Evolutionary conservation across 2,797 vertebrate genomes (phyloP), one percentile per base, ranked within the genome.

Genomic region (Leptatherina wallacei): DNA sequence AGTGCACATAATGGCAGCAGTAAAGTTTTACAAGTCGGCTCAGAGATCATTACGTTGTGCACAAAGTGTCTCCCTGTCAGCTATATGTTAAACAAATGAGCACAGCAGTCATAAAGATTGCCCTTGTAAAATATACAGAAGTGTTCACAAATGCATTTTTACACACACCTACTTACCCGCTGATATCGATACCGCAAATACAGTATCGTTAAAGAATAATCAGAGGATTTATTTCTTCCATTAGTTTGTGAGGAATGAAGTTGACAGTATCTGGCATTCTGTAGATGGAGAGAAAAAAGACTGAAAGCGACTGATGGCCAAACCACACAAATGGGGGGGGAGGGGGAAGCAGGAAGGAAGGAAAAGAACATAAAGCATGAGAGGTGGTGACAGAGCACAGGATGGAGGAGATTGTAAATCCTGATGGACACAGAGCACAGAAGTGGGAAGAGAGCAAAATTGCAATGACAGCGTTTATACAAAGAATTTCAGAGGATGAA

Each of bases 11-110:
- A 93, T 88, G 83, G 83, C 73, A 62, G 86, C 69, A 82, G 89
- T 95, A 91, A 93, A 93, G 72, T 91, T 92, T 93, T 91, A 93
- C 86, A 87, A 83, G 88, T 91, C 59, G 44, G 73, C 88, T 77
- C 85, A 77, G 78, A 91, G 85, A 93, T 88, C 88, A 91, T 93
- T 92, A 88, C 74, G 57, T 78, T 61, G 76, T 78, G 77, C 83
- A 78, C 47, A 77, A 81, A 75, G 71, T 81, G 80, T 79, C 71
- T 89, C 54, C 81, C 87, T 89, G 84, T 89, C 88, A 88, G 81
- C 87, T 82, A 82, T 77, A 73, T 80, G 83, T 84, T 82, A 78
- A 90, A 87, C 85, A 90, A 91, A 91, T 87, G 81, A 91, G 84
- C 32, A 36, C 52, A 77, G 81, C 61, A 44, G 73, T 68, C 74